Evolutionary conservation across 2,113 vertebrate species (phyloP).

Genomic region (Apaloderma vittatum): DNA sequence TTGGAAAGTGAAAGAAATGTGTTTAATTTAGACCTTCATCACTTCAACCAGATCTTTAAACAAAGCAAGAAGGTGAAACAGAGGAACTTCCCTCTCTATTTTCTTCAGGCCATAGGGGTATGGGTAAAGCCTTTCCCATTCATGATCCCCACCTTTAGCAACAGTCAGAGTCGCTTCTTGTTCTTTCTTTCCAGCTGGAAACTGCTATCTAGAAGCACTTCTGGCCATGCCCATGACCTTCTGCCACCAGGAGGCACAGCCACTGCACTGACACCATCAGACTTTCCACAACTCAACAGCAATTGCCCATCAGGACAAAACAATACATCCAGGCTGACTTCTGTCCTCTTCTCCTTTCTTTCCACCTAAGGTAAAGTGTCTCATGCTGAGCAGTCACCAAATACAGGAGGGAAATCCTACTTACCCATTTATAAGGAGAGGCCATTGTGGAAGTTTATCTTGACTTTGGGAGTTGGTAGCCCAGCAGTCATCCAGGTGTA

Average conservation of each 20-base stretch:
- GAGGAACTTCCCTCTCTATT: not conserved
- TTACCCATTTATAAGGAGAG: slow-evolving; percentile 64
- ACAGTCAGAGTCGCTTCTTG: not conserved
- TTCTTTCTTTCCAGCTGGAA: not conserved
- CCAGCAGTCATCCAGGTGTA: slow-evolving; percentile 73
- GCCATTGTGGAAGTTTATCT: slow-evolving; percentile 58
- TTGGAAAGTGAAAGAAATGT: accelerated
- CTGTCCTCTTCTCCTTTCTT: not conserved
- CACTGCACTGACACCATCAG: not conserved
- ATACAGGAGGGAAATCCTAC: not conserved
- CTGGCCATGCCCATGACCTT: not conserved
- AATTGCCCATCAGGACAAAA: not conserved
- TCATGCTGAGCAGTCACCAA: not conserved
- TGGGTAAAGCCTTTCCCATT: not conserved
- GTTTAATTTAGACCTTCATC: not conserved
- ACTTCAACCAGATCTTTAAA: not conserved
- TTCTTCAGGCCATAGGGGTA: accelerated
- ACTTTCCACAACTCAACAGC: accelerated
- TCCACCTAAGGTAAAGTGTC: not conserved
- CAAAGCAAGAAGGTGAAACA: not conserved
- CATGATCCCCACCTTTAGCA: not conserved
- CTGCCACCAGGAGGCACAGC: not conserved
- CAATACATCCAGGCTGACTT: not conserved
- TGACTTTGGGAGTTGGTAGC: slow-evolving; percentile 45
- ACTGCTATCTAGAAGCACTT: not conserved